Conservation (phyloP, 2,113 vertebrate species). For the Callocephalon fimbriatum region DNA sequence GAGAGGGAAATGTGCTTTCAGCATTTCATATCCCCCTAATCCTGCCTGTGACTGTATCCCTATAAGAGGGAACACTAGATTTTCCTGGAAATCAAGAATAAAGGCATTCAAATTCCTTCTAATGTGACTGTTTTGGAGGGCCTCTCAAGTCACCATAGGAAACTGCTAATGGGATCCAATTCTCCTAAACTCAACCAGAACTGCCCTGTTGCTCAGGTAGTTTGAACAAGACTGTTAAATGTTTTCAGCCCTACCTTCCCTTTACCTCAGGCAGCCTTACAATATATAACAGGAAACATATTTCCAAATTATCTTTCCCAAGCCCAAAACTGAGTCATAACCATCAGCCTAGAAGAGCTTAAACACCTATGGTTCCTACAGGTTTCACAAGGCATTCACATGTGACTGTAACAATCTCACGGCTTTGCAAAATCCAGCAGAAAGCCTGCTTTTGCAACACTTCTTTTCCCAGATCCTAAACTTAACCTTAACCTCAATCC, state of each 20-base stretch:
- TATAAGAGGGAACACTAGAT: background rate
- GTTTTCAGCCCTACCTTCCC: background rate
- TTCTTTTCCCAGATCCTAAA: background rate
- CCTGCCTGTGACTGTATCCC: background rate
- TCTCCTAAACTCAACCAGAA: background rate
- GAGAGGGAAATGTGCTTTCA: background rate
- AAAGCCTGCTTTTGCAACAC: background rate
- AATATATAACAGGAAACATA: background rate
- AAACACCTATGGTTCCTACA: background rate
- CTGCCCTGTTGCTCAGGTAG: background rate
- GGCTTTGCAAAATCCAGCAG: background rate
- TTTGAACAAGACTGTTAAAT: background rate
- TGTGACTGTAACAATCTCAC: rapidly evolving
- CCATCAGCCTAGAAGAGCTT: background rate
- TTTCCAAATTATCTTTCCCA: background rate
- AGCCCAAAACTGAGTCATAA: background rate
- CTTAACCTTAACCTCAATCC: background rate
- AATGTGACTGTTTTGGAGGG: background rate
- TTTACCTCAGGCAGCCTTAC: background rate
- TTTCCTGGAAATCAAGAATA: background rate
- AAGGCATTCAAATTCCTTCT: background rate
- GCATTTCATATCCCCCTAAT: background rate
- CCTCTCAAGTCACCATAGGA: background rate
- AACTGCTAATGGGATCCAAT: background rate
- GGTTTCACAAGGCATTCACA: background rate